These are phyloP conservation scores for Morinoia aosen DNA, from an alignment of 2,888 invertebrate genomes.

Conservation along the genomic window DNA sequence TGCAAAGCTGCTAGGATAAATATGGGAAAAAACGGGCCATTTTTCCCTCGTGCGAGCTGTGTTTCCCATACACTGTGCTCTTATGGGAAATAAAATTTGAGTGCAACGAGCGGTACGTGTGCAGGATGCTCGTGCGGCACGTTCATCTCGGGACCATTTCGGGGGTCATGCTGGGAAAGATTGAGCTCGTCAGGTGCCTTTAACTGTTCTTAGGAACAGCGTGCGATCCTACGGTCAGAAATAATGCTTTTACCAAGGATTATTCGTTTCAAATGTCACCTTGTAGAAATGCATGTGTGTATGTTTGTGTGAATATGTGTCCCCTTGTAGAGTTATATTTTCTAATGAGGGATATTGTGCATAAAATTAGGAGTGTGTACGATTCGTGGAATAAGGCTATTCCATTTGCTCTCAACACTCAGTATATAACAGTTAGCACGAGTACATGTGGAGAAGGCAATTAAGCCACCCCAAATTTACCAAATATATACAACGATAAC, in stretches of 20 bases:
- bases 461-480: no score
- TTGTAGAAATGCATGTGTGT: no score
- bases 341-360: no score
- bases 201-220: background rate
- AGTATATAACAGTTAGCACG: no score
- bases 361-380: no score
- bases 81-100: background rate
- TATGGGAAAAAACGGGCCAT: background rate
- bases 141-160: background rate
- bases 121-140: background rate
- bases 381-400: no score
- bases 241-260: background rate
- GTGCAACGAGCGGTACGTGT: background rate
- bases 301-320: no score
- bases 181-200: background rate
- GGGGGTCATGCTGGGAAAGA: background rate
- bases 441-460: no score
- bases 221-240: background rate
- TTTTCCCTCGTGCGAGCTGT: background rate
- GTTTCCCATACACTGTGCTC: slow-evolving; percentile 1
- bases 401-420: no score
- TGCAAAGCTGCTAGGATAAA: slow-evolving; percentile 1
- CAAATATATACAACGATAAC: no score
- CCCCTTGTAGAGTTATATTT: background rate
- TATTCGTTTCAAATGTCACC: background rate